phyloP scores from a whole-genome alignment of 2,888 invertebrate species.

The Eucriotettix oculatus region DNA sequence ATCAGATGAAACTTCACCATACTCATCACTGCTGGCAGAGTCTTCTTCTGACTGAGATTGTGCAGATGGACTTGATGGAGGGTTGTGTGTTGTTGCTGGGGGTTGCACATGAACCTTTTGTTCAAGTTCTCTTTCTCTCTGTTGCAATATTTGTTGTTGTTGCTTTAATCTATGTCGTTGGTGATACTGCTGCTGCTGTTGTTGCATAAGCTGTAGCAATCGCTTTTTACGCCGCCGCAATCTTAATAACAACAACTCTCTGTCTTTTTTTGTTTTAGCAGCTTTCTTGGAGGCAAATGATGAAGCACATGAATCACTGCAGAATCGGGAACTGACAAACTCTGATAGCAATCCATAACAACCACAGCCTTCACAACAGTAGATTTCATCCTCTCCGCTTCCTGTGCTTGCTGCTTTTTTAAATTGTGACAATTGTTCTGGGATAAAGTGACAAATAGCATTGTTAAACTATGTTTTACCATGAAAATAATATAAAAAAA shows the following conservation, averaged over 20 bases:
- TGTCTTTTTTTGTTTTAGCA: conserved; percentile 14
- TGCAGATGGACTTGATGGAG: neutral
- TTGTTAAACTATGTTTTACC: conserved; percentile 9
- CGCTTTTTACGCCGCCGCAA: conserved; percentile 7
- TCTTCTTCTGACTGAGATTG: neutral
- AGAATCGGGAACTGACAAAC: conserved; percentile 63
- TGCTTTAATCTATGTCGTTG: neutral
- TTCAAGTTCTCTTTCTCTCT: neutral
- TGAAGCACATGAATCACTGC: conserved; percentile 51
- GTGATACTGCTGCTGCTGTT: neutral
- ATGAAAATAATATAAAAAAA: too few relatives aligned
- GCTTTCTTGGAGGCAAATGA: conserved; percentile 25
- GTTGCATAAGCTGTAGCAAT: conserved; percentile 5
- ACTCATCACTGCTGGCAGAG: neutral
- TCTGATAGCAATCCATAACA: conserved; percentile 71
- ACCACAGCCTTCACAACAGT: conserved; percentile 67
- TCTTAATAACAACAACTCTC: conserved; percentile 6
- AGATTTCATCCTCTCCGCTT: conserved; percentile 44
- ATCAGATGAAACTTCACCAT: neutral
- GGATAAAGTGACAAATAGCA: conserved; percentile 13
- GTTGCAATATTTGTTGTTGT: neutral
- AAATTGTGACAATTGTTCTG: conserved; percentile 30
- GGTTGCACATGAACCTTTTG: neutral
- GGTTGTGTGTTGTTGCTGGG: neutral
- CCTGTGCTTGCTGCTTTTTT: neutral